Evolutionary conservation across 2,797 vertebrate species (phyloP).

Genomic region (Hypotaenidia okinawae): DNA sequence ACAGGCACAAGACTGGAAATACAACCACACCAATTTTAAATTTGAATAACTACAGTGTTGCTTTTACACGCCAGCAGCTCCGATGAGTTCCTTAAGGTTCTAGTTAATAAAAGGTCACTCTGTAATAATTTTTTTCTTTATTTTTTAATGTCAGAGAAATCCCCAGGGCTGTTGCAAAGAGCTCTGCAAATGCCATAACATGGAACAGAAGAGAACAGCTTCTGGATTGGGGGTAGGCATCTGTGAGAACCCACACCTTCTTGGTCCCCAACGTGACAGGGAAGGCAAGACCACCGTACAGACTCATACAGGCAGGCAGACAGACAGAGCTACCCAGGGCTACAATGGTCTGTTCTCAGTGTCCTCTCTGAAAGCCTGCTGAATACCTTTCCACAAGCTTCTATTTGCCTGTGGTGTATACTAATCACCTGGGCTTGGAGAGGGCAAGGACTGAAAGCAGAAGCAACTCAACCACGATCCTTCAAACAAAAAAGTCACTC

Average conservation of each 20-base stretch:
- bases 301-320: not conserved
- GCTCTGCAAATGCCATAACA: not conserved
- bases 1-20: not conserved
- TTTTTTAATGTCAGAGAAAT: constrained; percentile 61
- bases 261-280: not conserved
- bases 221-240: not conserved
- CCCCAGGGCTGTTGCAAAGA: not conserved
- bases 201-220: not conserved
- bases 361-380: rapidly evolving
- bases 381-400: not conserved
- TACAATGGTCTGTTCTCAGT: not conserved
- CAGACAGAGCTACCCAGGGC: not conserved
- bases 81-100: constrained; percentile 1
- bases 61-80: not conserved
- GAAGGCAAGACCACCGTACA: not conserved
- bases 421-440: not conserved
- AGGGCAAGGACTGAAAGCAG: not conserved
- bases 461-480: not conserved
- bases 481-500: not conserved
- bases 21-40: not conserved
- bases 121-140: not conserved
- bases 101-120: constrained; percentile 57
- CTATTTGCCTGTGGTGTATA: rapidly evolving
- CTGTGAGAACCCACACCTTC: not conserved
- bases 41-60: constrained; percentile 2